Conservation (phyloP, 2,113 vertebrate genomes). For the Sapayoa aenigma region DNA sequence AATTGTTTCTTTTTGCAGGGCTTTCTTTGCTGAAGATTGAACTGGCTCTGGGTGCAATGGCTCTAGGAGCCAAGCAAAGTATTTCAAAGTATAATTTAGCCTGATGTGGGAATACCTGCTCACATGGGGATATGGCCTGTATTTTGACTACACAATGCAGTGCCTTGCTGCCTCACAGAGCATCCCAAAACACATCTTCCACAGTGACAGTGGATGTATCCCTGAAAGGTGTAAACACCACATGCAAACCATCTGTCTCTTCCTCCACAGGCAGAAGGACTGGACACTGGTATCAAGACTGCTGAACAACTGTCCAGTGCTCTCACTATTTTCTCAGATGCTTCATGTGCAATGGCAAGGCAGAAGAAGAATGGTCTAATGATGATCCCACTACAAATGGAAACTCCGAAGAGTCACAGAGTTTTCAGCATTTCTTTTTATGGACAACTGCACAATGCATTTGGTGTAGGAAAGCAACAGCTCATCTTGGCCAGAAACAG, state of each 20-base stretch:
- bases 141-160: background rate
- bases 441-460: background rate
- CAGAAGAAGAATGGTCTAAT: background rate
- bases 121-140: background rate
- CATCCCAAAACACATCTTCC: background rate
- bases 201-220: background rate
- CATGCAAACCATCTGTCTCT: background rate
- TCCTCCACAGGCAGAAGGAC: background rate
- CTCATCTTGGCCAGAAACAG: background rate
- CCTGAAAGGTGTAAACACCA: background rate
- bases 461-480: background rate
- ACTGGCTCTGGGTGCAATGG: background rate
- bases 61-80: background rate
- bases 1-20: background rate
- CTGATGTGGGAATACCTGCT: background rate
- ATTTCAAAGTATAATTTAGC: background rate
- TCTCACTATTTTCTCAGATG: background rate
- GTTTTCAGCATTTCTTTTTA: background rate
- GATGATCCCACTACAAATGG: background rate
- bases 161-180: background rate
- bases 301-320: background rate
- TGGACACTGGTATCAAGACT: background rate
- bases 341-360: background rate
- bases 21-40: background rate
- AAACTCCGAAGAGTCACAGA: background rate